Conservation (phyloP, 1,140 invertebrate species). For the Globodera rostochiensis region DNA sequence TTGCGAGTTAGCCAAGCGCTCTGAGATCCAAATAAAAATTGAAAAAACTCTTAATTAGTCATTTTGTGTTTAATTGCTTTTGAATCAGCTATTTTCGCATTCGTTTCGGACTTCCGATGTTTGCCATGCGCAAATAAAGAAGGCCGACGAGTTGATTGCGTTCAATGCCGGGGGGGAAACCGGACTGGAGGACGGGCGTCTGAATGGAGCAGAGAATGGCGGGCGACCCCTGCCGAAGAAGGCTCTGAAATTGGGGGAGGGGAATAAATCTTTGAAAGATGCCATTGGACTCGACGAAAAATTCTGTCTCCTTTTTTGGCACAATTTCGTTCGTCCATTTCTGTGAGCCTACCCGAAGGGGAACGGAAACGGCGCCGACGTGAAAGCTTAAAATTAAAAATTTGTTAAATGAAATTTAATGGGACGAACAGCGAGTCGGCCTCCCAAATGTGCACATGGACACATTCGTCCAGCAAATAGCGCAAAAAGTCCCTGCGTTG, state of each 20-base stretch:
- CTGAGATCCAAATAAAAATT: neutral
- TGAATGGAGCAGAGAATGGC: slow-evolving; percentile 44
- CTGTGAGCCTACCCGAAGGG: slow-evolving; percentile 42
- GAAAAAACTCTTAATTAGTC: no score
- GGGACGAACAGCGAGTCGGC: slow-evolving; percentile 46
- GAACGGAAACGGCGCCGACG: slow-evolving; percentile 44
- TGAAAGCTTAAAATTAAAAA: slow-evolving; percentile 20
- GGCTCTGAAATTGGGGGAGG: neutral
- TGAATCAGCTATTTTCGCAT: no score
- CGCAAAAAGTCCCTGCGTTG: slow-evolving; percentile 43
- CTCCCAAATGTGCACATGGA: slow-evolving; percentile 57
- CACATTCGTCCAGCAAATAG: slow-evolving; percentile 33
- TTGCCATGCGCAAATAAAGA: slow-evolving; percentile 53
- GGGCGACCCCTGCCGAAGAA: slow-evolving; percentile 44
- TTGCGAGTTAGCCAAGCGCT: slow-evolving; percentile 6
- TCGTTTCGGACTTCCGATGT: slow-evolving; percentile 48
- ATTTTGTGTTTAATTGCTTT: no score
- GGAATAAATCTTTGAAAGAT: neutral
- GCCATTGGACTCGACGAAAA: neutral
- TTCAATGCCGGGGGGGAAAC: slow-evolving; percentile 15
- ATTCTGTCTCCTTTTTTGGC: neutral
- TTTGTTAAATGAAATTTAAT: neutral
- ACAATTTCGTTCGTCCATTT: no score
- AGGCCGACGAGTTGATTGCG: slow-evolving; percentile 22
- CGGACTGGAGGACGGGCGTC: slow-evolving; percentile 42